These are phyloP conservation scores for Leptodactylus fuscus DNA, from an alignment of 2,113 vertebrate species.

Conservation along the genomic window DNA sequence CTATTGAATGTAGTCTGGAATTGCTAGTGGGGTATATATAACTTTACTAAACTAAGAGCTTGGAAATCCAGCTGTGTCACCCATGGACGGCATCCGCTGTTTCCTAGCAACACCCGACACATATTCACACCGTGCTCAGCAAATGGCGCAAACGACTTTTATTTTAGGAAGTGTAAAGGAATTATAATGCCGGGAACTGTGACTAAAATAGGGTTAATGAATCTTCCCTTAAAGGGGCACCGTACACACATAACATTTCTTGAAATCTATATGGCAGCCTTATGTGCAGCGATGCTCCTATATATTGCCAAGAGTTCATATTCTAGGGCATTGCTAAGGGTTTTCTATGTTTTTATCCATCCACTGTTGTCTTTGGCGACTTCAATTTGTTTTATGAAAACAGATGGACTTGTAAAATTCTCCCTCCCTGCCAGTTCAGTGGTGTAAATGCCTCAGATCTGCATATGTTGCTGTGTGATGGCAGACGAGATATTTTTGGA, in stretches of 20 bases:
- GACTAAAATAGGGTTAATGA: not conserved
- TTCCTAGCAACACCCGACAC: not conserved
- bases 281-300: not conserved
- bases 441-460: slow-evolving; percentile 34
- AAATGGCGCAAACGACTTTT: no score
- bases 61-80: not conserved
- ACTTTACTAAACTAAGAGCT: not conserved
- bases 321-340: not conserved
- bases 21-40: not conserved
- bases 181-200: not conserved
- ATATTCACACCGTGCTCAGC: no score
- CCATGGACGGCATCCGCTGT: no score
- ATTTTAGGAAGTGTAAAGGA: no score
- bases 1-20: not conserved
- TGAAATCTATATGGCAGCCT: not conserved
- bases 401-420: slow-evolving; percentile 48
- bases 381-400: slow-evolving; percentile 42
- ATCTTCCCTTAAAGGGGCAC: not conserved
- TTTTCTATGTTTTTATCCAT: slow-evolving; percentile 2
- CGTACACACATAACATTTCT: no score
- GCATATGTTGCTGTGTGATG: slow-evolving; percentile 55
- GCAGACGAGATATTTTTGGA: slow-evolving; percentile 47
- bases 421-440: slow-evolving; percentile 34
- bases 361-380: slow-evolving; percentile 20
- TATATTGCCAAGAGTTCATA: not conserved